Evolutionary conservation across 2,113 vertebrate genomes (phyloP), one percentile per base, ranked within the genome.

Genomic region (Podilymbus podiceps): DNA sequence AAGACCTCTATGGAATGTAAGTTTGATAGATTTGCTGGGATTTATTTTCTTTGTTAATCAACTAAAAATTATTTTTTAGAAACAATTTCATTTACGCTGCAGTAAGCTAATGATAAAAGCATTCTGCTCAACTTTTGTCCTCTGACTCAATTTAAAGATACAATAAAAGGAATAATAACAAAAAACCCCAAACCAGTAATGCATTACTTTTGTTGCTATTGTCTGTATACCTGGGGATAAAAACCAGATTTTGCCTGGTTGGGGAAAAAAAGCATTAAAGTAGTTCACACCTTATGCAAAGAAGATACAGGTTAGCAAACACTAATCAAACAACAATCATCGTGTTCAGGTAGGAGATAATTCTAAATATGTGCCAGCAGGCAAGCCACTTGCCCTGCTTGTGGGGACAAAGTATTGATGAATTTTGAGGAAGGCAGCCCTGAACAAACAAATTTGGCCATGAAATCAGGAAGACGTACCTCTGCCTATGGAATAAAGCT

Each of bases 141-240:
- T 87, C 38, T 78, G 9, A 66, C 14, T 64, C 21, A 71, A 42
- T 81, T 59, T 82, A 42, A 71, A 67, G n/a, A 47, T 22, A 22
- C 9, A 63, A 85, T 33, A 73, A 82, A 15, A 4, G 8, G 6
- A 77, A 74, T 52, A 6, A 46, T 27, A 83, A 59, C 50, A 83
- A 59, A 56, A 33, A 27, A 35, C 0, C 1, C 6, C 8, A 38
- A 38, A 38, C 8, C 9, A 16, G 9, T 38, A 69, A 67, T 28
- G 20, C 5, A 24, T 47, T 80, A 40, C 24, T 86, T 77, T 25
- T 30, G 8, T 52, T 85, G 52, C 17, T 84, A 47, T 59, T 47
- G 5, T 25, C n/a, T 6, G 0, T 76, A 35, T 75, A 24, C 28
- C 21, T 69, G 15, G 46, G 30, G 6, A n/a, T 73, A 86, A 47